phyloP scores from a whole-genome alignment of 1,140 invertebrate species.

The Pentalonia nigronervosa region DNA sequence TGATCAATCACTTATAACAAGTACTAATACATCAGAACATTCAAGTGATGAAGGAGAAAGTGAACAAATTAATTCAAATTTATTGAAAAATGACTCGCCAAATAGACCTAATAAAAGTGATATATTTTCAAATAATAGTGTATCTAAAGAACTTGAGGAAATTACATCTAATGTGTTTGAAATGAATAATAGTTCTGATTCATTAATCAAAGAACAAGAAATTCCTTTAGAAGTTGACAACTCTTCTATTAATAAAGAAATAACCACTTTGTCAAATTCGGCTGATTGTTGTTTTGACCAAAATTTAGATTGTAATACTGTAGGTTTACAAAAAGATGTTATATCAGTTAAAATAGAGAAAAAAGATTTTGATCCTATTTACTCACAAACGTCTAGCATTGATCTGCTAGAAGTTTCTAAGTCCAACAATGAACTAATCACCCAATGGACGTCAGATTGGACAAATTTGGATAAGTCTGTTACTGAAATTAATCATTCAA shows the following conservation, averaged over 20 bases:
- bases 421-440: neutral
- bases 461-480: neutral
- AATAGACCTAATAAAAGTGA: neutral
- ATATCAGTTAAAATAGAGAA: too few relatives aligned
- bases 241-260: neutral
- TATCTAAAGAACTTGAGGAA: neutral
- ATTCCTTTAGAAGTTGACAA: neutral
- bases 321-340: neutral
- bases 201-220: neutral
- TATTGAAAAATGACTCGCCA: neutral
- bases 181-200: neutral
- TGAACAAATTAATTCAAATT: neutral
- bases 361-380: neutral
- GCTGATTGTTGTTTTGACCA: neutral
- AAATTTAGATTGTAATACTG: neutral
- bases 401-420: neutral
- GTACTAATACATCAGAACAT: neutral
- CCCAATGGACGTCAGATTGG: slow-evolving; percentile 46
- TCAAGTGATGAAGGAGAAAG: neutral
- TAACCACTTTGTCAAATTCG: neutral
- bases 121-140: neutral
- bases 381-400: neutral
- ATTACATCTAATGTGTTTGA: neutral
- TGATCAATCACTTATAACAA: neutral
- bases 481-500: neutral